phyloP scores from a whole-genome alignment of 2,888 invertebrate species.

The Epinotia demarniana region DNA sequence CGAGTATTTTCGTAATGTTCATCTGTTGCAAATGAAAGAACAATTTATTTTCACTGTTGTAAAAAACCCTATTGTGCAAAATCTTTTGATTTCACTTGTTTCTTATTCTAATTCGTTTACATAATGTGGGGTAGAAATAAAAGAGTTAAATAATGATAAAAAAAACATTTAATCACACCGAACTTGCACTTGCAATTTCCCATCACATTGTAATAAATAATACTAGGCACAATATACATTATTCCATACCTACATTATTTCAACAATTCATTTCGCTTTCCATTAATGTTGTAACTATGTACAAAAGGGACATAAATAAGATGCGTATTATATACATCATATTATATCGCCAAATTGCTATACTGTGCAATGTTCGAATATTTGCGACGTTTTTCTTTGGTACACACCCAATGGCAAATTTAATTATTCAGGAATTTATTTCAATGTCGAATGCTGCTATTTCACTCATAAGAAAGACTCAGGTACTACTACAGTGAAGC shows the following conservation, averaged over 20 bases:
- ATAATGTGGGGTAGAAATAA: constrained; percentile 7
- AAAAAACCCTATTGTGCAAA: no score
- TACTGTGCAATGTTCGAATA: background rate
- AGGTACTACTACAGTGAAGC: constrained; percentile 32
- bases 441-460: background rate
- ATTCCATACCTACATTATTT: constrained; percentile 51
- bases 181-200: constrained; percentile 74
- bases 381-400: constrained; percentile 4
- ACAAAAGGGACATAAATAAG: constrained; percentile 27
- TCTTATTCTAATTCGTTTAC: no score
- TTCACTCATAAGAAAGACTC: constrained; percentile 2
- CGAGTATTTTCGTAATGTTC: no score
- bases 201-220: constrained; percentile 63
- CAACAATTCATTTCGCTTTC: constrained; percentile 25
- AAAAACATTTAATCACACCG: constrained; percentile 75
- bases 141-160: constrained; percentile 31
- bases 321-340: background rate
- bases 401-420: background rate
- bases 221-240: constrained; percentile 65
- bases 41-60: no score
- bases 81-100: no score
- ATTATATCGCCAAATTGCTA: background rate
- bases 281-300: constrained; percentile 26
- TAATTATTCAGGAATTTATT: background rate
- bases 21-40: no score